phyloP scores from a whole-genome alignment of 37 sponge, comb jelly and placozoan species.

The Mnemiopsis leidyi region DNA sequence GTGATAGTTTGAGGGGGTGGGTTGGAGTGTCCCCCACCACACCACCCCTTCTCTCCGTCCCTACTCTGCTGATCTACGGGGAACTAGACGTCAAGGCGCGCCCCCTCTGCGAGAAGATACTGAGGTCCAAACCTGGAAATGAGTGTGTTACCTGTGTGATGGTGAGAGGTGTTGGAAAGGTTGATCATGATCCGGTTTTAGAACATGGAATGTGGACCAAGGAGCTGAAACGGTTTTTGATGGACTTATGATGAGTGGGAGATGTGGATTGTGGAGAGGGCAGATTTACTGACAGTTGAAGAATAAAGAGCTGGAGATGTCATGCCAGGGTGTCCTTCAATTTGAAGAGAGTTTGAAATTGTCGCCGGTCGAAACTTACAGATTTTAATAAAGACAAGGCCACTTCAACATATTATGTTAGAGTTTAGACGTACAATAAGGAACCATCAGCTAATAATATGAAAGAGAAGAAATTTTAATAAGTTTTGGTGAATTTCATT shows the following conservation, averaged over 20 bases:
- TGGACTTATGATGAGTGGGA: background rate
- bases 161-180: background rate
- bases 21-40: background rate
- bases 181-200: background rate
- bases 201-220: background rate
- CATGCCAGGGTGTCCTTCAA: too few species aligned
- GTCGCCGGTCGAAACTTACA: too few species aligned
- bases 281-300: too few species aligned
- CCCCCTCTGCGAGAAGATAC: background rate
- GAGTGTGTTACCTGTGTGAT: background rate
- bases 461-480: too few species aligned
- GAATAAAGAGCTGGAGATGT: too few species aligned
- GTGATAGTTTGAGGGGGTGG: background rate
- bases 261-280: background rate
- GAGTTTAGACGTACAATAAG: too few species aligned
- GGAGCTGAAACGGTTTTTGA: background rate
- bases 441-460: too few species aligned
- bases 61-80: slow-evolving; percentile 2
- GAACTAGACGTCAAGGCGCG: background rate
- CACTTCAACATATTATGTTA: too few species aligned
- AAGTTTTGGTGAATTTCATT: too few species aligned
- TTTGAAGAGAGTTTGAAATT: too few species aligned
- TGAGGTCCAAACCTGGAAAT: background rate
- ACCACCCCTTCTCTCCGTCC: background rate
- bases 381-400: too few species aligned